Evolutionary conservation across 2,797 vertebrate genomes (phyloP).

Genomic region (Darevskia mixta): DNA sequence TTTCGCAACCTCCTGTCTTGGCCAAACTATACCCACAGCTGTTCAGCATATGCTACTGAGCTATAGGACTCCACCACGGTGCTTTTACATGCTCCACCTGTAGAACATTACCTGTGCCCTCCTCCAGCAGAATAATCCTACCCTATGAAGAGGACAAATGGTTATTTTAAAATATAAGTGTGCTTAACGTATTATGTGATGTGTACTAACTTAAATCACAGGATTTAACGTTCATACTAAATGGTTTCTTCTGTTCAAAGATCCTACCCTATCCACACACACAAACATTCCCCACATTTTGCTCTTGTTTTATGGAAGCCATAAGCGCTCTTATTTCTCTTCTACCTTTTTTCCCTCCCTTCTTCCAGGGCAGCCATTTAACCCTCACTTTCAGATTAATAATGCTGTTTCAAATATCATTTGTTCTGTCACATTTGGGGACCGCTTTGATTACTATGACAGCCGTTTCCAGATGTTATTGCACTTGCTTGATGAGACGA

Average conservation of each 20-base stretch:
- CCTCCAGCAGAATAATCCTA: background rate
- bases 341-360: background rate
- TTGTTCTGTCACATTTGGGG: slow-evolving; percentile 79
- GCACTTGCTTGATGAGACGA: background rate
- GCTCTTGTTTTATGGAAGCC: background rate
- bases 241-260: background rate
- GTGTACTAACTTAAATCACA: background rate
- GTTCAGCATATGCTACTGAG: background rate
- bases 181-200: no score
- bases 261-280: no score
- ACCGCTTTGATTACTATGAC: slow-evolving; percentile 78
- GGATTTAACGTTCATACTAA: background rate
- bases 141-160: background rate
- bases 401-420: slow-evolving; percentile 80
- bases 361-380: slow-evolving; percentile 76
- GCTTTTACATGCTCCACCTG: background rate
- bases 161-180: rapidly evolving
- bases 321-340: background rate
- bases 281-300: background rate
- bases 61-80: background rate
- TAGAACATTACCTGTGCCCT: background rate
- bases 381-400: slow-evolving; percentile 79
- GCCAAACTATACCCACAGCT: background rate
- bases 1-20: background rate
- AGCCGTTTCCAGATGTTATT: background rate